These are phyloP conservation scores for Sorex araneus DNA, from an alignment of 2,113 vertebrate genomes.

Conservation along the genomic window DNA sequence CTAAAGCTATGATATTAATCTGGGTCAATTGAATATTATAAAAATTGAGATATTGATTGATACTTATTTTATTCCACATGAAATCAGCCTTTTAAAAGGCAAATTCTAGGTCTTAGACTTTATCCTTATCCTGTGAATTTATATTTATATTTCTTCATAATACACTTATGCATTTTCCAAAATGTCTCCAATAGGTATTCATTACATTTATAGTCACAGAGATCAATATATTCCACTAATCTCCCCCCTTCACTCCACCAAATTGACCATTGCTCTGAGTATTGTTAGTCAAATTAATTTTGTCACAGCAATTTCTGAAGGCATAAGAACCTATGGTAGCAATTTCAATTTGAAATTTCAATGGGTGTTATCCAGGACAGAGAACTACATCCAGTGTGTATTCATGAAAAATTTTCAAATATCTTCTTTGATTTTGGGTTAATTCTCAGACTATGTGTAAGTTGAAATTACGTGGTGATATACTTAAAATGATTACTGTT, in stretches of 20 bases:
- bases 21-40: background rate
- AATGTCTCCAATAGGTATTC: constrained; percentile 30
- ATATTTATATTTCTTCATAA: background rate
- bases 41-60: background rate
- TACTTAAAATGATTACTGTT: constrained; percentile 25
- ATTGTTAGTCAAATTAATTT: constrained; percentile 51
- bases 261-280: constrained; percentile 19
- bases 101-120: background rate
- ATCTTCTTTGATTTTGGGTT: background rate
- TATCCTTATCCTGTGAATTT: constrained; percentile 25
- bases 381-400: background rate
- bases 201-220: constrained; percentile 47
- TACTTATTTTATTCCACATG: constrained; percentile 28
- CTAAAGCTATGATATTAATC: constrained; percentile 39
- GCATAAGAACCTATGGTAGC: background rate
- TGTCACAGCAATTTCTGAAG: background rate
- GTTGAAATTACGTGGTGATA: constrained; percentile 36
- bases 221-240: constrained; percentile 47
- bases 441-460: background rate
- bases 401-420: constrained; percentile 25
- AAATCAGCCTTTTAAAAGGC: constrained; percentile 44
- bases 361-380: background rate
- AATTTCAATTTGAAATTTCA: constrained; percentile 66
- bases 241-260: background rate
- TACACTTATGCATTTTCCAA: constrained; percentile 44